Evolutionary conservation across 2,888 invertebrate species (phyloP), one percentile per base, ranked within the genome.

Genomic region (Chloroclystis v-ata): DNA sequence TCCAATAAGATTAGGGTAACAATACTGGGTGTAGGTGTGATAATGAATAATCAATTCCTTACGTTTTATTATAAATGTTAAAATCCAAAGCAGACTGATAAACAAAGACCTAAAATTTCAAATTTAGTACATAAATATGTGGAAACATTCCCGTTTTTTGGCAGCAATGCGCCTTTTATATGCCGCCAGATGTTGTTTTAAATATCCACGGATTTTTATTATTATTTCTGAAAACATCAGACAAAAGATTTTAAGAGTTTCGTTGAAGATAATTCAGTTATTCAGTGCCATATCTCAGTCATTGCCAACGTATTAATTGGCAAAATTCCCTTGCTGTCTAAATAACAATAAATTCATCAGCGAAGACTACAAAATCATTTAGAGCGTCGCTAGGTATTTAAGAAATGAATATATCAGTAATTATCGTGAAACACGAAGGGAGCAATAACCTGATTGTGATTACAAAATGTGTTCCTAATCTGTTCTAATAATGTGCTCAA

Each of bases 61-160:
- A 33, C 9, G 9, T 33, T 33, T 33, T 10, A 14, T n/a, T n/a
- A n/a, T n/a, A n/a, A n/a, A n/a, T n/a, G n/a, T n/a, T n/a, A n/a
- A n/a, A n/a, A n/a, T n/a, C n/a, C n/a, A n/a, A n/a, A n/a, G n/a
- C n/a, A n/a, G n/a, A n/a, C n/a, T n/a, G 25, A 54, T 52, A 44
- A 40, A 49, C 47, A 41, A 53, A 47, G 54, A 30, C 32, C 14
- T 32, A 10, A 14, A 33, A n/a, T 16, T 33, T 14, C 13, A 37
- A 41, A 24, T 33, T 33, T 14, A 33, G 32, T 33, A 33, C 14
- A 33, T 14, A 33, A 33, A 33, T 33, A 33, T 33, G 16, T 14
- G 9, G 14, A 10, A 16, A 10, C 14, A 33, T 33, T 33, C 32
- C n/a, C 14, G 9, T 33, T 33, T 33, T 33, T 33, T 33, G 32